Evolutionary conservation across 2,888 invertebrate genomes (phyloP).

Genomic region (Heliconius aoede): DNA sequence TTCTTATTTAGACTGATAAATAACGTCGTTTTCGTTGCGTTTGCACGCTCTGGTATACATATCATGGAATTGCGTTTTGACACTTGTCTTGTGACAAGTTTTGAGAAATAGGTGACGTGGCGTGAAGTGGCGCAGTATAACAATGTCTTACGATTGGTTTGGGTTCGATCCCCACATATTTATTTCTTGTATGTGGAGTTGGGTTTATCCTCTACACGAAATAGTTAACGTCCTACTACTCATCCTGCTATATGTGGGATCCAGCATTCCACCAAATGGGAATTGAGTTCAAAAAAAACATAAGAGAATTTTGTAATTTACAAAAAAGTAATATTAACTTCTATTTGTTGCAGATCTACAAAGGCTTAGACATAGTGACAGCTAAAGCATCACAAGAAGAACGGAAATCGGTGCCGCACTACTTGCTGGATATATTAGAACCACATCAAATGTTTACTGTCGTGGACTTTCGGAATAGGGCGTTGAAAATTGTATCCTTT

Average conservation of each 20-base stretch:
- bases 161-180: no score
- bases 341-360: constrained; percentile 90
- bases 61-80: no score
- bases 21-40: no score
- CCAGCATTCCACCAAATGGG: no score
- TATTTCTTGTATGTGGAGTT: no score
- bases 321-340: neutral
- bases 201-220: no score
- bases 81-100: no score
- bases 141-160: no score
- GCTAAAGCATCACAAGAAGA: constrained; percentile 96
- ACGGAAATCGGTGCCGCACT: constrained; percentile 89
- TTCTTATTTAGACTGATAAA: no score
- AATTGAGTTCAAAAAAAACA: neutral
- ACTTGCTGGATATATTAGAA: constrained; percentile 93
- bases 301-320: neutral
- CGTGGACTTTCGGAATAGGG: constrained; percentile 91
- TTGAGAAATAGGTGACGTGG: no score
- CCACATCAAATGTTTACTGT: constrained; percentile 92
- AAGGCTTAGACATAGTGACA: constrained; percentile 95
- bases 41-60: no score
- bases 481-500: constrained; percentile 93
- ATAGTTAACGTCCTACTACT: neutral
- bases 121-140: no score
- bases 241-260: neutral